Base-by-base conservation (phyloP, 2,888 invertebrate genomes). In the Polymixis lichenea region DNA sequence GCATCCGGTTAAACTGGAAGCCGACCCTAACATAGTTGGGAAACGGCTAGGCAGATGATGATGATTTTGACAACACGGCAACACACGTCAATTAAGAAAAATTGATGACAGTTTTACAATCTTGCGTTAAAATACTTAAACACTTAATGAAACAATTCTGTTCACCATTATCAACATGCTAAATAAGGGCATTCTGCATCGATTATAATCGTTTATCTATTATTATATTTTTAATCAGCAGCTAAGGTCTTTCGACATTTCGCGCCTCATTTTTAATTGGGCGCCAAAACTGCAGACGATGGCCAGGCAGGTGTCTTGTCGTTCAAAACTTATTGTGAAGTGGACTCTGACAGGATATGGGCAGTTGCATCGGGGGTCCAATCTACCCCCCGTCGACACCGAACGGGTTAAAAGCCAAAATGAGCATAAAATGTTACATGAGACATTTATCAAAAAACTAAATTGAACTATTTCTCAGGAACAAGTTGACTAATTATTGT, bases 321-420 rank as follows among this genome's bases (percentile, higher is more conserved):
- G 28, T 53, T 56, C 64, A 62, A 53, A 82, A 71, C 19, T 65
- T 77, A 77, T 70, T 51, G 17, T 68, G 46, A 53, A 49, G 28
- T 58, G 46, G 32, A 60, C 43, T 32, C 56, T 51, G 73, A 68
- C 60, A 70, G 66, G 19, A 61, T 22, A 8, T 8, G 22, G 51
- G 15, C 19, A 65, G 13, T 53, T 80, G 46, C 82, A 64, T 73
- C 73, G 32, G 67, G 85, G 73, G 83, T 77, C 78, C 86, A 83
- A 85, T 82, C 67, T 77, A 83, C 83, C 86, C 72, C 83, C 83
- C 83, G 86, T 49, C 64, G 83, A 11, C 61, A 62, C 19, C n/a
- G 49, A 70, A 74, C 71, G 61, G 61, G 65, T 82, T 85, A 82
- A 82, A 78, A 74, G 68, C 49, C 70, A 78, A 82, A 77, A 77